Base-by-base conservation (phyloP, 2,888 invertebrate species). In the Coleophora deauratella region DNA sequence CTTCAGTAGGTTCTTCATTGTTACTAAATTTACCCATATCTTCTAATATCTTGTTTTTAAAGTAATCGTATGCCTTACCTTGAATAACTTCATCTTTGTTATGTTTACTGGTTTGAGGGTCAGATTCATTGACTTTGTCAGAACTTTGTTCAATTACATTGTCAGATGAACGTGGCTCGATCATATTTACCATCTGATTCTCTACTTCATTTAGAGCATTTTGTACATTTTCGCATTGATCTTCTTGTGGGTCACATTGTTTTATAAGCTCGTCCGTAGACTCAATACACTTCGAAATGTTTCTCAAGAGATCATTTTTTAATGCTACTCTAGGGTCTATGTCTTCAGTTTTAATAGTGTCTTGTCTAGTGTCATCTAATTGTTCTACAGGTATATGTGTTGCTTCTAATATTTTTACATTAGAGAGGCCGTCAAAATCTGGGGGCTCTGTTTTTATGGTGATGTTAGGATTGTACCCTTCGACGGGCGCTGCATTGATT, bases 371-470 rank as follows among this genome's bases (percentile, higher is more conserved):
- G 34, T 28, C 30, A 10, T 27, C 44, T 38, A 21, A 21, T 31
- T 44, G 41, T 6, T 46, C 42, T n/a, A 40, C 35, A 8, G 47
- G 42, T 10, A 53, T 32, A 43, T 53, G 53, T 1, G 46, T 44
- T 10, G 50, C 33, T 27, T 35, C 43, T 11, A 51, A 33, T 8
- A 53, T 44, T 40, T 48, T 35, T 8, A 54, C 51, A 33, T 50
- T 49, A 27, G 49, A 50, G 37, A 54, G 32, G 1, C 54, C 49
- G 11, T 54, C 51, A 36, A 33, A 33, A 9, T 41, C 37, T 14
- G 8, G 2, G 4, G 45, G 43, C 34, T 50, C 52, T 14, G 34
- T 30, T 46, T 49, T 48, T n/a, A 46, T 40, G 27, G 27, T 33
- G 9, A 35, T 10, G 27, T 28, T 38, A n/a, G 37, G 1, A 31